These are phyloP conservation scores for Lasius fuliginosus DNA, from an alignment of 2,888 invertebrate genomes.

Conservation along the genomic window DNA sequence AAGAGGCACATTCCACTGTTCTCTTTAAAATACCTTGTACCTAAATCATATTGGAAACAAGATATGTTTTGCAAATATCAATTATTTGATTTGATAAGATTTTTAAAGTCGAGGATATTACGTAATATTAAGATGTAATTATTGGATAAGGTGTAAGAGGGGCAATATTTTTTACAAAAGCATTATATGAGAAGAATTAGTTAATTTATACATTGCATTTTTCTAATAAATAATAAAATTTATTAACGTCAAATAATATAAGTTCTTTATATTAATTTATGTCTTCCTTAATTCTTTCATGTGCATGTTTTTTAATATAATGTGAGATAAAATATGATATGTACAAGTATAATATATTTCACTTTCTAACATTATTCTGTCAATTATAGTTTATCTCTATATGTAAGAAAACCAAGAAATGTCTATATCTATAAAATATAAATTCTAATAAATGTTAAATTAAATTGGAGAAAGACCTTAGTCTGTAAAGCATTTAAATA, in stretches of 20 bases:
- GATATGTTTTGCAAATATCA: constrained; percentile 44
- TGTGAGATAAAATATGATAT: neutral
- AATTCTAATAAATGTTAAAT: constrained; percentile 56
- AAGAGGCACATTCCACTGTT: constrained; percentile 49
- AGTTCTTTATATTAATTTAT: constrained; percentile 51
- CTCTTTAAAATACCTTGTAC: constrained; percentile 48
- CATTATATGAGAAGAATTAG: constrained; percentile 44
- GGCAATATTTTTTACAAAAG: constrained; percentile 51
- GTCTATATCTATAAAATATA: constrained; percentile 36
- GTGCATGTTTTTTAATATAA: neutral
- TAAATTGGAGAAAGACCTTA: constrained; percentile 55
- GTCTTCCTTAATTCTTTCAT: constrained; percentile 41
- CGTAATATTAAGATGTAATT: constrained; percentile 46
- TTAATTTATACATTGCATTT: constrained; percentile 48
- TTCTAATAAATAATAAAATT: constrained; percentile 37
- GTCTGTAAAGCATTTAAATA: constrained; percentile 69
- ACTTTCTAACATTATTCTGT: neutral
- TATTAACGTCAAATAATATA: constrained; percentile 49
- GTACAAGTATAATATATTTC: neutral
- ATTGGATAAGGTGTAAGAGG: constrained; percentile 51
- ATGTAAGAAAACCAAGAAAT: constrained; percentile 10
- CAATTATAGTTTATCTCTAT: constrained; percentile 25
- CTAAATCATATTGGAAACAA: constrained; percentile 50
- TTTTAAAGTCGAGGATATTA: constrained; percentile 57
- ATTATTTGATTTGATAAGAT: constrained; percentile 59